These are phyloP conservation scores for Trilocha varians DNA, from an alignment of 2,888 invertebrate genomes.

Conservation along the genomic window DNA sequence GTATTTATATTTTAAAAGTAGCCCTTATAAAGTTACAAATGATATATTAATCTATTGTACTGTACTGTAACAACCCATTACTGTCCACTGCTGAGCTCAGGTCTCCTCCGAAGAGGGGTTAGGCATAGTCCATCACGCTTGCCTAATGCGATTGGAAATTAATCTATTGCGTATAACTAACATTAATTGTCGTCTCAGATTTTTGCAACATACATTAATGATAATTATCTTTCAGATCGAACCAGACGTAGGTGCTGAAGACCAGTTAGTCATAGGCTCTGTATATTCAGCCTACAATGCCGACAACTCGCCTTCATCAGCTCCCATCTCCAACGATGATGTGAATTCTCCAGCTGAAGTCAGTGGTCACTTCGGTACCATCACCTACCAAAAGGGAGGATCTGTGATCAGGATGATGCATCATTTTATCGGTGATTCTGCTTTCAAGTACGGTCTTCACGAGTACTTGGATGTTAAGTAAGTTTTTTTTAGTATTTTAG, in stretches of 20 bases:
- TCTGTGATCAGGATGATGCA: conserved; percentile 64
- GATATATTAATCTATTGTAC: too few species aligned
- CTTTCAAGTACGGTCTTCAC: conserved; percentile 35
- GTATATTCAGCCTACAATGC: conserved; percentile 76
- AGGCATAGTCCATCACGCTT: too few species aligned
- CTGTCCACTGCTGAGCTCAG: too few species aligned
- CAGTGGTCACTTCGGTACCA: conserved; percentile 75
- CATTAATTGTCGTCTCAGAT: too few species aligned
- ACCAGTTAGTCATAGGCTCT: conserved; percentile 76
- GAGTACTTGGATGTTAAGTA: conserved; percentile 62
- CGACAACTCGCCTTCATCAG: conserved; percentile 64
- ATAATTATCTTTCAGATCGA: conserved; percentile 65
- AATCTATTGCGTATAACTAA: too few species aligned
- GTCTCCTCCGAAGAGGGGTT: too few species aligned
- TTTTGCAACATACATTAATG: too few species aligned
- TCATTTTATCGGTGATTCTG: conserved; percentile 51
- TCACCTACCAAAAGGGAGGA: conserved; percentile 80
- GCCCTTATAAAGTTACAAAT: too few species aligned
- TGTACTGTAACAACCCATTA: too few species aligned
- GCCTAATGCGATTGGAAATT: too few species aligned
- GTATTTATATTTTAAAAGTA: too few species aligned
- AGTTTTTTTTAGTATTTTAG: too few species aligned
- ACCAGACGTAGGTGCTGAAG: conserved; percentile 73
- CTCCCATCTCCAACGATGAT: conserved; percentile 71
- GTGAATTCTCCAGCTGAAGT: conserved; percentile 77